Percentiles rank a stretch among this genome's conserved stretches.
Conservation (phyloP, 2,113 vertebrate species). For the Perccottus glenii region DNA sequence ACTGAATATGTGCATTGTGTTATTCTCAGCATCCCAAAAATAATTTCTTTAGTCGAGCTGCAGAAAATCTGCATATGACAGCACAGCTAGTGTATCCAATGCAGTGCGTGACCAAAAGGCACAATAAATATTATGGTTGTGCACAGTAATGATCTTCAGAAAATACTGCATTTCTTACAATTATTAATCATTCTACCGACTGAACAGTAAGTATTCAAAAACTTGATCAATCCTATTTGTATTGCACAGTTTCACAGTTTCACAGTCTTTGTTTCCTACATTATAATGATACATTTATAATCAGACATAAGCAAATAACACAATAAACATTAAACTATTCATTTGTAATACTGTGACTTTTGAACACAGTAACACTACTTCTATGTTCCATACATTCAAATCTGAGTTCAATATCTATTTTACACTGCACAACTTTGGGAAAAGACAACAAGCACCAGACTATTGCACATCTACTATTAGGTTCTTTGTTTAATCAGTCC, state of each 20-base stretch:
- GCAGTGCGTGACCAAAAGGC: conserved; percentile 29
- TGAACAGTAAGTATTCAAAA: no score
- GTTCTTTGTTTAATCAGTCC: conserved; percentile 70
- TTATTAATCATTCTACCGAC: no score
- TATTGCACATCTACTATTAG: conserved; percentile 57
- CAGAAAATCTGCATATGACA: conserved; percentile 42
- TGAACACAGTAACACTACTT: background rate
- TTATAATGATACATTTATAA: no score
- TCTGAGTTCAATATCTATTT: background rate
- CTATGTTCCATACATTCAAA: no score
- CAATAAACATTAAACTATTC: no score
- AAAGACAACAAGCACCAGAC: conserved; percentile 23
- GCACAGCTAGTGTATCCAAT: conserved; percentile 36
- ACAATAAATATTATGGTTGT: conserved; percentile 18
- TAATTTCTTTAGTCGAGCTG: conserved; percentile 29
- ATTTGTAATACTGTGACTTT: no score
- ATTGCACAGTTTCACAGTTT: no score
- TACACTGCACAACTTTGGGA: background rate
- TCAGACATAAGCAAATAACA: no score
- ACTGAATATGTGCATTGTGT: conserved; percentile 28
- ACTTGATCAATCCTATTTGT: no score
- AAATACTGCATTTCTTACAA: no score
- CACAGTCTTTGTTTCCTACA: no score
- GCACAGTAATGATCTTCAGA: background rate
- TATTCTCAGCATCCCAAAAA: conserved; percentile 28